Evolutionary conservation across 2,113 vertebrate genomes (phyloP), one percentile per base, ranked within the genome.

Genomic region (Solenodon paradoxus): DNA sequence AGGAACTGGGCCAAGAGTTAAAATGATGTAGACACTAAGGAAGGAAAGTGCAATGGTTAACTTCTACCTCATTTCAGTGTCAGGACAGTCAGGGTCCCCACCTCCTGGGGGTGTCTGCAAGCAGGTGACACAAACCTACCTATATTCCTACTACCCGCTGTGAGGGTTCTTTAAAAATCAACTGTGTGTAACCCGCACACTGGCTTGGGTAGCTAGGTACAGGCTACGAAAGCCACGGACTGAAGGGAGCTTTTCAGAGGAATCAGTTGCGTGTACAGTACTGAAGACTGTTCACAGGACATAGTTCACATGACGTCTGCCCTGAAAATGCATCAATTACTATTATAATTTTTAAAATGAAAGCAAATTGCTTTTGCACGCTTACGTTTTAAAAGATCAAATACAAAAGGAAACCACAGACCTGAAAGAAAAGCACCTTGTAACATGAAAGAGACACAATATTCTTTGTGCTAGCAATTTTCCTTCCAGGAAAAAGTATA

Each of bases 301-400:
- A 32, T 2, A 79, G 12, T n/a, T n/a, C n/a, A n/a, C n/a, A n/a
- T n/a, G n/a, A n/a, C n/a, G n/a, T 28, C 19, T 55, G 32, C 32
- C 51, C 85, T 85, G 32, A 75, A 92, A 80, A 85, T 55, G 24
- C n/a, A 38, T n/a, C n/a, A 72, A 74, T 51, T 88, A 72, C 38
- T 20, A 74, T 1, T 40, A 16, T 47, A 84, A 74, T 85, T 93
- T 92, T 83, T 5, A 38, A 51, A 88, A 74, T 79, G 57, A 74
- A 74, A 88, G 55, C 72, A 61, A 64, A 74, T 42, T 42, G 16
- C 49, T 79, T 69, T 88, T 51, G 49, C 38, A 71, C 30, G 28
- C 55, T 42, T 81, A 15, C 26, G 69, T 80, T 72, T 71, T 91
- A 80, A 91, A 84, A 71, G 55, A 28, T 11, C 28, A 84, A 79